Base-by-base conservation (phyloP, 2,113 vertebrate genomes). In the Myrmecobius fasciatus region DNA sequence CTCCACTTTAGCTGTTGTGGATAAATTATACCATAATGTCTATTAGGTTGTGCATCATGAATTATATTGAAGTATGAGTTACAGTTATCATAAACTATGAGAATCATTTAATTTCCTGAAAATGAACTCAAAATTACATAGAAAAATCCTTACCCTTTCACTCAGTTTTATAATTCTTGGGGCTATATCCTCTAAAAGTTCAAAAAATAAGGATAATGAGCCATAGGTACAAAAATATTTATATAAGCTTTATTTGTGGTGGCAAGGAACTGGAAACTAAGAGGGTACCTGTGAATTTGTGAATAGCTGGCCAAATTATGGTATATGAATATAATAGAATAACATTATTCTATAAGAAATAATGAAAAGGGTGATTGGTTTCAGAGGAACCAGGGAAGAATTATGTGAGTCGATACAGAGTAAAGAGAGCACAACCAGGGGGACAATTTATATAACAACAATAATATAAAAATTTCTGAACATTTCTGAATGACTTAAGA, bases 51-150 rank as follows among this genome's bases (percentile, higher is more conserved):
- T 43, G 26, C 48, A 36, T 0, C 26, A 17, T 52, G 51, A 95
- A 91, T 96, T 92, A 91, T 67, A 52, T 52, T n/a, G 0, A 4
- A 14, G 26, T 20, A 51, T 6, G 60, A 43, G n/a, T 43, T 43
- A 83, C 17, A 56, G 89, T 90, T 5, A 93, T 91, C 92, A 60
- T 52, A 93, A 92, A 96, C n/a, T 83, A 95, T 96, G 97, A 98
- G 89, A 83, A 95, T 98, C 96, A 97, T 95, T 94, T 96, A 89
- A 96, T 97, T 97, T 95, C 95, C 95, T 97, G 91, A 97, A 52
- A 93, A 94, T 91, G 53, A 53, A 60, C 53, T 60, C 96, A 95
- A 96, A 98, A 92, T 96, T 91, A 96, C 48, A 54, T 92, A 49
- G 56, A 11, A 93, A 75, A 91, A 93, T 17, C 11, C 31, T 67